Evolutionary conservation across 2,113 vertebrate species (phyloP), one percentile per base, ranked within the genome.

Genomic region (Ellobius talpinus): DNA sequence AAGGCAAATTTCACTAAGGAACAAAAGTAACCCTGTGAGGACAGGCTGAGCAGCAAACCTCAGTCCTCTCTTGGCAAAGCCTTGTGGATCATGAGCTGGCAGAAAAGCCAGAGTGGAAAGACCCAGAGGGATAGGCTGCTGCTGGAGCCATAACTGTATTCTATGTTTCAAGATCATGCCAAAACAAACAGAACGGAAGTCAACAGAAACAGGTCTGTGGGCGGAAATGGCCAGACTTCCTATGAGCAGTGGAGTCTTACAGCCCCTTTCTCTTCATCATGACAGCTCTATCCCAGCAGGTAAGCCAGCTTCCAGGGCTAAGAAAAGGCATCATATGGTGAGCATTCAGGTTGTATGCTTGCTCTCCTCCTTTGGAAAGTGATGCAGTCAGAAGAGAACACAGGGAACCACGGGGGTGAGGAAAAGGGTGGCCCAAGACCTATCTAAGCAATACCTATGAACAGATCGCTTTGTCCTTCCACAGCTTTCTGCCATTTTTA

Each of bases 1-100:
- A 85, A 85, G 5, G 76, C 86, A 92, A 97, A 96, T 61, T 97
- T 94, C 14, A 97, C 99, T 99, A 63, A 29, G 0, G 96, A 86
- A 95, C 50, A 24, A 95, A 97, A 97, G 89, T 36, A 84, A 74
- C 36, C 61, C 73, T 61, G 87, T 95, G 91, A 87, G 24, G 36
- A 58, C 26, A 89, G n/a, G 42, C 14, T 42, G 16, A 74, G 72
- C 36, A 89, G 42, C 36, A 93, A 55, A 36, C 16, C 14, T 50
- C 21, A 10, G 12, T 88, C 29, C 31, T 87, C 39, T 58, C 16
- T 39, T 66, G 78, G 61, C 74, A 76, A 96, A 82, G 89, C 47
- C 50, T 74, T 65, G 61, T 74, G 63, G 42, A 8, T 86, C 68
- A 81, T 3, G 3, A 66, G 33, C 55, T 73, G 47, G 16, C 93